Conservation (phyloP, 2,888 invertebrate genomes). For the Polydesmus complanatus region DNA sequence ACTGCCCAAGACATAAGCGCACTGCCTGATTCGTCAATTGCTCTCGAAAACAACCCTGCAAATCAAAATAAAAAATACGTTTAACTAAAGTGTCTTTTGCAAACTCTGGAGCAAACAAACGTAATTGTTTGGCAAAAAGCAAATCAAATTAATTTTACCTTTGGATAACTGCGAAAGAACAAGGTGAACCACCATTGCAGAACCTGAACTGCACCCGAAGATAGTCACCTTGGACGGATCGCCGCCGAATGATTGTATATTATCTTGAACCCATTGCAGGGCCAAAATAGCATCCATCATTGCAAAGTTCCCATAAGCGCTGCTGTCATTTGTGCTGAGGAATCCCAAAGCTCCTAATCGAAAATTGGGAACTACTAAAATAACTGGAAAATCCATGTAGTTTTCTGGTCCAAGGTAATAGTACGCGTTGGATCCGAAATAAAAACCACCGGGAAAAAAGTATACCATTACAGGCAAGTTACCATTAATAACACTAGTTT, state of each 20-base stretch:
- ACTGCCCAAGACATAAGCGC: background rate
- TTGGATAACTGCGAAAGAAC: slow-evolving; percentile 1
- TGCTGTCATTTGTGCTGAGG: background rate
- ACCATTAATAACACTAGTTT: background rate
- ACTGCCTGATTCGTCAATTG: background rate
- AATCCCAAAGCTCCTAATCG: slow-evolving; percentile 1
- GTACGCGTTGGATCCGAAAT: background rate
- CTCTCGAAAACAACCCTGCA: background rate
- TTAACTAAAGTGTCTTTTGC: background rate
- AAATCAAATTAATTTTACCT: no score
- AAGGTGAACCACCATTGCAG: background rate
- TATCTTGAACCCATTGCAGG: slow-evolving; percentile 1
- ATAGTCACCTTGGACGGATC: background rate
- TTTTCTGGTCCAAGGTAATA: background rate
- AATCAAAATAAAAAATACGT: no score
- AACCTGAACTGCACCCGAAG: slow-evolving; percentile 4
- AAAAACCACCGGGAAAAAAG: background rate
- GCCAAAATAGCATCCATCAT: background rate
- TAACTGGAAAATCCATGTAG: background rate
- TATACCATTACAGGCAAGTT: slow-evolving; percentile 3
- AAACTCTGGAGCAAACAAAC: background rate
- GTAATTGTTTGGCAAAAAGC: no score
- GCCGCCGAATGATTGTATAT: slow-evolving; percentile 1
- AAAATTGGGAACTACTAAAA: background rate
- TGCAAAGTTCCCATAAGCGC: background rate